phyloP scores from a whole-genome alignment of 1,140 invertebrate species.

The Andrena cerasifolii region DNA sequence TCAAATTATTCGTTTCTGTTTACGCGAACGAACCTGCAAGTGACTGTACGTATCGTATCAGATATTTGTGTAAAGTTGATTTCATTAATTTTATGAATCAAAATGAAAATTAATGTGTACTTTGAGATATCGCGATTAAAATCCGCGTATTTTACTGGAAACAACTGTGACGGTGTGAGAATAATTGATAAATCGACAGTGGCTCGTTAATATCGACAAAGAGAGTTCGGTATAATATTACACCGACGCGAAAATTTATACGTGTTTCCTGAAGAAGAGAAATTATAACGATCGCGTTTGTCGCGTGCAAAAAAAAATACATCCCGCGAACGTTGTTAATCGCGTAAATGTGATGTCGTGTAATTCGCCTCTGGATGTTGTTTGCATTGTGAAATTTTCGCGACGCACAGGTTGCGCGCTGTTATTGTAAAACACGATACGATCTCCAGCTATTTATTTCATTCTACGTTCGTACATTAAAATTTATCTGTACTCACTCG shows the following conservation, averaged over 20 bases:
- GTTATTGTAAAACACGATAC: background rate
- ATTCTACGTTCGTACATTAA: conserved; percentile 6
- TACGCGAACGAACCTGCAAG: too few species aligned
- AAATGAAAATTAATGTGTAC: too few species aligned
- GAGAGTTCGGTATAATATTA: too few species aligned
- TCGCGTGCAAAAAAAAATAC: background rate
- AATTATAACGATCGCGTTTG: background rate
- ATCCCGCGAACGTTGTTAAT: background rate
- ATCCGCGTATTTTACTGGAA: background rate
- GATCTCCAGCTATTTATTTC: conserved; percentile 5
- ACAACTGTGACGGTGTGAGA: background rate
- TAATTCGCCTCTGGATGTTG: background rate
- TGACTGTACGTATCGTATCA: too few species aligned
- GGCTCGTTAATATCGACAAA: background rate
- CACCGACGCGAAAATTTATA: too few species aligned
- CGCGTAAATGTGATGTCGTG: background rate
- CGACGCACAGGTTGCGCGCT: background rate
- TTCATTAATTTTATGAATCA: too few species aligned
- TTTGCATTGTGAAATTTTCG: background rate
- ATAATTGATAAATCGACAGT: background rate
- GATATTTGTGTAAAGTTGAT: too few species aligned
- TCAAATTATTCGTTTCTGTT: too few species aligned
- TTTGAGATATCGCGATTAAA: background rate
- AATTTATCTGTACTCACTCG: conserved; percentile 34
- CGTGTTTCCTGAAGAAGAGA: background rate